Base-by-base conservation (phyloP, 92 coral and sea anemone genomes). In the Zoanthus solanderi region DNA sequence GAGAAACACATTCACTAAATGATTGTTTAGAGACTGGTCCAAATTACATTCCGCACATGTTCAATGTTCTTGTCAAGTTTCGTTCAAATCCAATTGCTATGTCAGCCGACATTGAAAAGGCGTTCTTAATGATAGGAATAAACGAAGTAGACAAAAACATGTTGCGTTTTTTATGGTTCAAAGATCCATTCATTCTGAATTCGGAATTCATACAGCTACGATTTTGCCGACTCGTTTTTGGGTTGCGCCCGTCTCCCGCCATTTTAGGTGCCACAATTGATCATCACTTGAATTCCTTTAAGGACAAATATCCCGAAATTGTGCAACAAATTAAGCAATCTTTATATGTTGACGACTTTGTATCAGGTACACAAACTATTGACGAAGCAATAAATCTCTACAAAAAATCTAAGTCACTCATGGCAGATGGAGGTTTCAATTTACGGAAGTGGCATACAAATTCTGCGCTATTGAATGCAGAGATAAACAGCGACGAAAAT, bases 341-440 rank as follows among this genome's bases (percentile, higher is more conserved):
- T 28, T 72, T 84, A 6, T 89, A 89, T 75, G 92, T 89, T 61
- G 92, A 89, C 37, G 89, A 89, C 45, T 61, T 16, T 61, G 68
- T 61, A 61, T 61, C 68, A 61, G 68, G 68, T 17, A 61, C 28
- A 61, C 28, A 61, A 17, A 61, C 8, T 8, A 61, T 84, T n/a
- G 86, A 89, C 15, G 71, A 81, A 48, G 88, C 92, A 15, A 48
- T 92, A n/a, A 52, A 83, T 3, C 69, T 86, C 48, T 92, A 89
- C 78, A 83, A 68, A 32, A 32, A 80, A 45, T 79, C 90, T 5
- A 89, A 82, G 69, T 31, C 54, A 85, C 44, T 89, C 14, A 92
- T 89, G 94, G 78, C 78, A 18, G 75, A 71, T 23, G 90, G 94
- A 4, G 88, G 94, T 9, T 86, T 92, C 61, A 92, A 92, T 57